Percentiles rank a stretch among this genome's conserved stretches.
phyloP scores from a whole-genome alignment of 2,888 invertebrate genomes.

The Harmothoe impar region DNA sequence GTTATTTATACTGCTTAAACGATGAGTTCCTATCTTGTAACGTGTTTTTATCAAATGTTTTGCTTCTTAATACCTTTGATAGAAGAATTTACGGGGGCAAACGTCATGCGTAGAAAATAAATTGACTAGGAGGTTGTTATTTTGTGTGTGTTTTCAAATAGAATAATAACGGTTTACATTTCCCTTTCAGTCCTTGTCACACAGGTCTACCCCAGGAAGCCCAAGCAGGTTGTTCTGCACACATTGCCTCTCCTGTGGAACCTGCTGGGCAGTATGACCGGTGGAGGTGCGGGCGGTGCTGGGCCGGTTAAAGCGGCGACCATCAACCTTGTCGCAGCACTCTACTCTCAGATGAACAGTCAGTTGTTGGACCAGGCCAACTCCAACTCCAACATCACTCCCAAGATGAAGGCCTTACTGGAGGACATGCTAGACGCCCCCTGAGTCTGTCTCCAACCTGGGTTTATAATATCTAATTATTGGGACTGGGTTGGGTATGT shows the following conservation, averaged over 20 bases:
- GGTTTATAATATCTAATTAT: background rate
- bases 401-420: constrained; percentile 64
- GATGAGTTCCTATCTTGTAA: no score
- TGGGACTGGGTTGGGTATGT: no score
- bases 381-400: constrained; percentile 67
- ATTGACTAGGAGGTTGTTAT: background rate
- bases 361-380: constrained; percentile 67
- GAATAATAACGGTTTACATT: background rate
- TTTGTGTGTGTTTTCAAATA: background rate
- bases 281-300: constrained; percentile 36
- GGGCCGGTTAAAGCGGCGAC: constrained; percentile 59
- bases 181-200: constrained; percentile 49
- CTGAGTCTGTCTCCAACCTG: background rate
- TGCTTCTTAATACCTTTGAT: no score
- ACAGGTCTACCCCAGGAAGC: constrained; percentile 79
- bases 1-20: no score
- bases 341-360: constrained; percentile 67
- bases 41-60: no score
- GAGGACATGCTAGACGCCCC: constrained; percentile 64
- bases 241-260: constrained; percentile 82
- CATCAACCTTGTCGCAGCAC: constrained; percentile 45
- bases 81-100: no score
- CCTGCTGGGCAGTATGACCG: constrained; percentile 63
- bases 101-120: no score
- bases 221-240: constrained; percentile 81